Evolutionary conservation across 2,888 invertebrate genomes (phyloP).

Genomic region (Rotaria sp.): DNA sequence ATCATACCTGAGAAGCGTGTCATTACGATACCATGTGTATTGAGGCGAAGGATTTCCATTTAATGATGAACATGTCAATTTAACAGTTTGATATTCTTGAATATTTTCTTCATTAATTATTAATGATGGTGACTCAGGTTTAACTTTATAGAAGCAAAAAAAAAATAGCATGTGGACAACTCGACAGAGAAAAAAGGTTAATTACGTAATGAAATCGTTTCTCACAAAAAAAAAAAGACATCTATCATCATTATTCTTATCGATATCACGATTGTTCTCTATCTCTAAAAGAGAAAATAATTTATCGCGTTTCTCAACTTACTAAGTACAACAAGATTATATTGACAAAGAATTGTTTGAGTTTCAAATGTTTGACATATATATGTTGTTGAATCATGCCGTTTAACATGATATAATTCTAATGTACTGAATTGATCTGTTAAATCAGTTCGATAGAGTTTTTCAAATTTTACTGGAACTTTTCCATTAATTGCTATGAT

Average conservation of each 20-base stretch:
- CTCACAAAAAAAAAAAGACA: background rate
- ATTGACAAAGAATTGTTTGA: constrained; percentile 24
- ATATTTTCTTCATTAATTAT: background rate
- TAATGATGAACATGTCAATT: background rate
- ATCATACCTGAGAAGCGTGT: background rate
- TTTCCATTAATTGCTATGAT: background rate
- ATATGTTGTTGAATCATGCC: background rate
- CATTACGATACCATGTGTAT: constrained; percentile 3
- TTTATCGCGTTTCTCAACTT: background rate
- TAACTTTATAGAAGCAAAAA: background rate
- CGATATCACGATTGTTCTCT: background rate
- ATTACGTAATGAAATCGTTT: background rate
- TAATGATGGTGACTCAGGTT: constrained; percentile 12
- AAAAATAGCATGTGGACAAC: background rate
- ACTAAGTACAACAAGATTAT: constrained; percentile 27
- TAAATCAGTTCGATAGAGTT: constrained; percentile 15
- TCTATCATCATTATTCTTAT: constrained; percentile 13
- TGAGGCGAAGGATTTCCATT: constrained; percentile 9
- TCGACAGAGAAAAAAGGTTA: too few species aligned
- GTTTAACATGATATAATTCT: constrained; percentile 11
- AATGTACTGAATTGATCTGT: background rate
- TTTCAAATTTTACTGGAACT: background rate
- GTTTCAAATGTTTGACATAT: constrained; percentile 19
- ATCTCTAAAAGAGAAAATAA: background rate
- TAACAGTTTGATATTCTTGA: constrained; percentile 24